Evolutionary conservation across 2,113 vertebrate species (phyloP).

Genomic region (Tautogolabrus adspersus): DNA sequence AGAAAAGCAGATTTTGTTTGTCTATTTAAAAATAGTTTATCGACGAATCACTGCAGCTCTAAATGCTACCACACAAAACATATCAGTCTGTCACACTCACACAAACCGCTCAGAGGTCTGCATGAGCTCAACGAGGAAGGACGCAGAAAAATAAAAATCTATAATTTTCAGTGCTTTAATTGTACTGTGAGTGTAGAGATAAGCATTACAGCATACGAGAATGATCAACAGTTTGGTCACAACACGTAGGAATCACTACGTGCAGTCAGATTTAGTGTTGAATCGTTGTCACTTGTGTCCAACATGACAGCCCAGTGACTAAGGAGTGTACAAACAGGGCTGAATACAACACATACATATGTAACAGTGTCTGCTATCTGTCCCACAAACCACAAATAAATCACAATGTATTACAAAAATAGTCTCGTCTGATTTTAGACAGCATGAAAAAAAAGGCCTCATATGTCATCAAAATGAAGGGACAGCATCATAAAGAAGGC

Average conservation of each 20-base stretch:
- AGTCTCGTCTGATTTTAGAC: neutral
- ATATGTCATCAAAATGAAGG: conserved; percentile 1
- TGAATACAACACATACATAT: neutral
- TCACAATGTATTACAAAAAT: neutral
- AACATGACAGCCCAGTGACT: neutral
- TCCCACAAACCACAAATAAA: neutral
- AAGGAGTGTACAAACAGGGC: neutral
- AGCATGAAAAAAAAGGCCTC: conserved; percentile 17
- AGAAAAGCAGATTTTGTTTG: too few species aligned
- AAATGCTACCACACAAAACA: neutral
- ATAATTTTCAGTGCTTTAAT: conserved; percentile 18
- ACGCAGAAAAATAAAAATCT: conserved; percentile 1
- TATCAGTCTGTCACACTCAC: neutral
- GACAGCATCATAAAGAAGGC: neutral
- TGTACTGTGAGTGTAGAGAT: conserved; percentile 7
- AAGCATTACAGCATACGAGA: conserved; percentile 21
- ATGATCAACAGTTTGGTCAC: conserved; percentile 72
- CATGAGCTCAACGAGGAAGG: neutral
- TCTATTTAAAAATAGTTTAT: neutral
- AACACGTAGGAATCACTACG: conserved; percentile 40
- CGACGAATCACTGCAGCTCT: neutral
- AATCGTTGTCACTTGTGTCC: conserved; percentile 5
- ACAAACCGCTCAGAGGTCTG: neutral
- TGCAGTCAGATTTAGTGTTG: conserved; percentile 50
- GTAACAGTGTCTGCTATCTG: conserved; percentile 40